Evolutionary conservation across 2,797 vertebrate genomes (phyloP).

Genomic region (Halcyon smyrnensis): DNA sequence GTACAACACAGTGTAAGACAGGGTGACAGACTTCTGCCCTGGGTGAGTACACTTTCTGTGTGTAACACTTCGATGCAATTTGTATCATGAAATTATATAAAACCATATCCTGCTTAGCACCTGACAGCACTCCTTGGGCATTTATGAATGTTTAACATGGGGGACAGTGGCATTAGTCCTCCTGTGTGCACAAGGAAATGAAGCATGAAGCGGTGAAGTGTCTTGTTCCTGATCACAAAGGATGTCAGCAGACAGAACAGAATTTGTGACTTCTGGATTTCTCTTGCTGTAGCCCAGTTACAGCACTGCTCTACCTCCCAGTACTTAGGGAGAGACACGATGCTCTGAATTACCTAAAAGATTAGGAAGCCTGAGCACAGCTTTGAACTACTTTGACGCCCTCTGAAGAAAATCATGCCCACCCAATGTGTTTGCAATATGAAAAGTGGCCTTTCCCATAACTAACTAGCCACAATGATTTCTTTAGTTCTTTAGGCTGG

Average conservation of each 20-base stretch:
- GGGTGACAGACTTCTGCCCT: neutral
- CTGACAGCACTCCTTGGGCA: neutral
- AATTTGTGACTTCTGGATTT: neutral
- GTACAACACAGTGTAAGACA: neutral
- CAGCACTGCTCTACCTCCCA: neutral
- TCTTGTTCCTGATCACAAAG: neutral
- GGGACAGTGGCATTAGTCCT: neutral
- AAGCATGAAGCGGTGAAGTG: neutral
- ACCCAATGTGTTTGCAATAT: neutral
- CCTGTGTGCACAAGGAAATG: rapidly evolving
- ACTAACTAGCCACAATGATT: neutral
- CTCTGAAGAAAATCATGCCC: neutral
- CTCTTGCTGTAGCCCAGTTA: neutral
- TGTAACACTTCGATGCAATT: neutral
- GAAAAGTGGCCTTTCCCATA: neutral
- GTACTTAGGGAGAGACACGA: neutral
- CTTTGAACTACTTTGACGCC: neutral
- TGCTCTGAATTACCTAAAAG: neutral
- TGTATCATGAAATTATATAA: neutral
- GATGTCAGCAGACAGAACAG: neutral
- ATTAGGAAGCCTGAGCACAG: neutral
- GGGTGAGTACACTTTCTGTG: neutral
- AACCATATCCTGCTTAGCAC: neutral
- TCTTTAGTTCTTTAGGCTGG: neutral
- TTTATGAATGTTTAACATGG: neutral